These are phyloP conservation scores for Apodemus speciosus DNA, from an alignment of 2,113 vertebrate species.

Conservation along the genomic window DNA sequence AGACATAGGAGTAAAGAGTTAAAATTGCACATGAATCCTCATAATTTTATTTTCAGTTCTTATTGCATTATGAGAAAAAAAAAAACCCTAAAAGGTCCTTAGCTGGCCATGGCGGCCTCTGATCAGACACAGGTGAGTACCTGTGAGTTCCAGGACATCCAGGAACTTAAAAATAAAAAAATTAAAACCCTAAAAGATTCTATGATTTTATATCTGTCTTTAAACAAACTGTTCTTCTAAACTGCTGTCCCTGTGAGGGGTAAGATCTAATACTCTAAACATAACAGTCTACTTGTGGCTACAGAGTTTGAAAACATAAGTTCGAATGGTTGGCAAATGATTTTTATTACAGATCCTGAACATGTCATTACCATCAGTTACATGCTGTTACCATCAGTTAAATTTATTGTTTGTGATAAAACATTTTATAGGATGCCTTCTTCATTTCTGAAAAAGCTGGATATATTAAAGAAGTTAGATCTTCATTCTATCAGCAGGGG, in stretches of 20 bases:
- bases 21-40: background rate
- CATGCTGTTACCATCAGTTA: background rate
- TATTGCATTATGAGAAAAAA: background rate
- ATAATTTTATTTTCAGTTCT: background rate
- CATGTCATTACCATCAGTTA: background rate
- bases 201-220: background rate
- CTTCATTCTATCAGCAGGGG: no score
- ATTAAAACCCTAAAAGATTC: background rate
- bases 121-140: background rate
- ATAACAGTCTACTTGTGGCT: background rate
- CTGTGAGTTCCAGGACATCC: background rate
- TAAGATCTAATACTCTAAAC: background rate
- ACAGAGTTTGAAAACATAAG: background rate
- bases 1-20: background rate
- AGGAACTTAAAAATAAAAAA: background rate
- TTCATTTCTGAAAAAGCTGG: background rate
- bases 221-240: background rate
- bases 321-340: background rate
- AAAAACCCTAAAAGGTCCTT: background rate
- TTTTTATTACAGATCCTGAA: background rate
- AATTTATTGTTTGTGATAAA: background rate
- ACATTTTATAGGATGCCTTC: background rate
- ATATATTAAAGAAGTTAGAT: background rate
- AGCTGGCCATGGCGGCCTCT: background rate
- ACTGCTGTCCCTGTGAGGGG: background rate